These are phyloP conservation scores for Merluccius polli DNA, from an alignment of 2,797 vertebrate genomes.

Conservation along the genomic window DNA sequence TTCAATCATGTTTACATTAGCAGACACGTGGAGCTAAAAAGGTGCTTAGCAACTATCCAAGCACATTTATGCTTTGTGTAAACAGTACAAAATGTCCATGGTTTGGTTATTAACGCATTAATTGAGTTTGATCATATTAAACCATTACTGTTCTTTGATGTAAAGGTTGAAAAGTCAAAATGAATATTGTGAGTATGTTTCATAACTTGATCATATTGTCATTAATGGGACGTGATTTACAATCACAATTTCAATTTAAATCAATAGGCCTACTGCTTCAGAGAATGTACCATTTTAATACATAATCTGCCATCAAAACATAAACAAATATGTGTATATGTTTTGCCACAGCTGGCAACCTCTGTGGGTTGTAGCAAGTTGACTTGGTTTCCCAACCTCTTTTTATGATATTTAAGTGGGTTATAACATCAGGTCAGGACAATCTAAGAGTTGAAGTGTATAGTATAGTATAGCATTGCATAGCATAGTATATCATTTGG, in stretches of 20 bases:
- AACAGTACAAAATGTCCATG: not conserved
- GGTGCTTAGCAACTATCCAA: not conserved
- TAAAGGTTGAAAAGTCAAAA: too few relatives aligned
- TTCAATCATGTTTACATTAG: constrained; percentile 21
- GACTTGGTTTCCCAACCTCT: not conserved
- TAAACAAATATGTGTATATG: not conserved
- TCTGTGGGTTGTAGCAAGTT: not conserved
- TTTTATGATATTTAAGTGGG: not conserved
- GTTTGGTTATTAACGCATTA: not conserved
- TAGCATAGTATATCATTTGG: too few relatives aligned
- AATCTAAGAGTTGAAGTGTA: not conserved
- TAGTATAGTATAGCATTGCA: not conserved
- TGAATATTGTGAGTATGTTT: not conserved
- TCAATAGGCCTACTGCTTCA: not conserved
- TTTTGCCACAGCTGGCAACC: constrained; percentile 2
- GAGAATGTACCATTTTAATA: too few relatives aligned
- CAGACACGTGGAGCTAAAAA: constrained; percentile 17
- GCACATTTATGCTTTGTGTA: not conserved
- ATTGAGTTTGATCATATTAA: not conserved
- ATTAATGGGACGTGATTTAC: not conserved
- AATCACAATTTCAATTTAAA: not conserved
- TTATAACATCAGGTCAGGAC: not conserved
- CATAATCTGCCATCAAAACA: not conserved
- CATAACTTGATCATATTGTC: not conserved
- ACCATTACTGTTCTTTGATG: too few relatives aligned